Percentiles rank a stretch among this genome's conserved stretches.
These are phyloP conservation scores for Cladorhizidae sp. DNA, from an alignment of 37 sponge, comb jelly and placozoan species.

Conservation along the genomic window DNA sequence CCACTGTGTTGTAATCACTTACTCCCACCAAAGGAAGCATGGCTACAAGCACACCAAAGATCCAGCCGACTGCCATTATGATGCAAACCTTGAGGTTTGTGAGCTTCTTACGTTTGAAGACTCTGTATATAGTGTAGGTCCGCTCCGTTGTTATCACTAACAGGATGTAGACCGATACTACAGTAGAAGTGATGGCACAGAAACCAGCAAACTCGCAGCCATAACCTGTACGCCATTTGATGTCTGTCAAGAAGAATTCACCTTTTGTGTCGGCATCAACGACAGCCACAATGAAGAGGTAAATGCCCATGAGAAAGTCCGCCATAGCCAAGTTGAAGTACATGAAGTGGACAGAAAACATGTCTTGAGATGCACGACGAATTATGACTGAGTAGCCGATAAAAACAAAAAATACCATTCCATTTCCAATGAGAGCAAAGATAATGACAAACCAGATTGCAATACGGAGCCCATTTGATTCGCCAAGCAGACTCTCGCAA, in stretches of 20 bases:
- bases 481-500: slow-evolving; percentile 65
- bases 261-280: slow-evolving; percentile 49
- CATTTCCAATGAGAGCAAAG: slow-evolving; percentile 57
- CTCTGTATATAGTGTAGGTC: slow-evolving; percentile 38
- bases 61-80: slow-evolving; percentile 57
- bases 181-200: slow-evolving; percentile 59
- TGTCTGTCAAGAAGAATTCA: slow-evolving; percentile 31
- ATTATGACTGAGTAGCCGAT: slow-evolving; percentile 16
- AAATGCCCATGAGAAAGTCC: slow-evolving; percentile 71
- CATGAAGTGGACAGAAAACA: slow-evolving; percentile 35
- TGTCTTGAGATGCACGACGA: background rate
- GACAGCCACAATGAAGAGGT: slow-evolving; percentile 56
- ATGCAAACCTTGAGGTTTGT: slow-evolving; percentile 7
- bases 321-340: slow-evolving; percentile 70
- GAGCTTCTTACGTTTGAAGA: slow-evolving; percentile 2
- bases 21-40: slow-evolving; percentile 46
- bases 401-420: slow-evolving; percentile 49
- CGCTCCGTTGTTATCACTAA: slow-evolving; percentile 72
- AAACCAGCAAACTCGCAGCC: slow-evolving; percentile 71
- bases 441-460: slow-evolving; percentile 67
- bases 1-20: slow-evolving; percentile 45
- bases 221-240: slow-evolving; percentile 53
- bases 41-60: slow-evolving; percentile 43
- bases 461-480: slow-evolving; percentile 24
- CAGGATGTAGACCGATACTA: slow-evolving; percentile 60